Evolutionary conservation across 2,888 invertebrate species (phyloP).

Genomic region (Boloria euphrosyne): DNA sequence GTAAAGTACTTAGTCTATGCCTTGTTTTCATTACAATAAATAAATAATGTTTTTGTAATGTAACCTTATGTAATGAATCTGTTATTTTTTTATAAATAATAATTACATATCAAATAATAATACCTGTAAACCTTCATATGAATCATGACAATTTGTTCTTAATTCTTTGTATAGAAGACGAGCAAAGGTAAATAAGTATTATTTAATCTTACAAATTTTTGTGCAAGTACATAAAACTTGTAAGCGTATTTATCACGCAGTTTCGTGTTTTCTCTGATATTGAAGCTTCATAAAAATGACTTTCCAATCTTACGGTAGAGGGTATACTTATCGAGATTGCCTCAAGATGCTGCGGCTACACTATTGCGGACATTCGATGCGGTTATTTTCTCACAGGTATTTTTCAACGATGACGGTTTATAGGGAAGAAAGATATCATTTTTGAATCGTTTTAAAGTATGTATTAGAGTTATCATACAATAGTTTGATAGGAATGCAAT

Average conservation of each 20-base stretch:
- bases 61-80: background rate
- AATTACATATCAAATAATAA: background rate
- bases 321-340: slow-evolving; percentile 27
- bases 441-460: too few relatives aligned
- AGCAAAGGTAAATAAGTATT: background rate
- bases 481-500: too few relatives aligned
- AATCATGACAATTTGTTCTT: too few relatives aligned
- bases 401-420: slow-evolving; percentile 13
- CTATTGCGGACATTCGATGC: slow-evolving; percentile 37
- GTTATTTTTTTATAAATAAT: background rate
- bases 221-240: slow-evolving; percentile 1
- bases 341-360: slow-evolving; percentile 25
- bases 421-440: background rate
- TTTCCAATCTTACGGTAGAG: slow-evolving; percentile 33
- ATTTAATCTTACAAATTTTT: background rate
- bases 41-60: too few relatives aligned
- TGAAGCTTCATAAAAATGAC: slow-evolving; percentile 17
- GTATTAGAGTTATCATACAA: too few relatives aligned
- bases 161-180: too few relatives aligned
- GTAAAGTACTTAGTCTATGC: background rate
- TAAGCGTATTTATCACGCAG: slow-evolving; percentile 10
- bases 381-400: slow-evolving; percentile 33
- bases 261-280: slow-evolving; percentile 15
- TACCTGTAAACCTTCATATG: too few relatives aligned
- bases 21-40: too few relatives aligned